Conservation (phyloP, 2,113 vertebrate species). For the Perca schrenkii region DNA sequence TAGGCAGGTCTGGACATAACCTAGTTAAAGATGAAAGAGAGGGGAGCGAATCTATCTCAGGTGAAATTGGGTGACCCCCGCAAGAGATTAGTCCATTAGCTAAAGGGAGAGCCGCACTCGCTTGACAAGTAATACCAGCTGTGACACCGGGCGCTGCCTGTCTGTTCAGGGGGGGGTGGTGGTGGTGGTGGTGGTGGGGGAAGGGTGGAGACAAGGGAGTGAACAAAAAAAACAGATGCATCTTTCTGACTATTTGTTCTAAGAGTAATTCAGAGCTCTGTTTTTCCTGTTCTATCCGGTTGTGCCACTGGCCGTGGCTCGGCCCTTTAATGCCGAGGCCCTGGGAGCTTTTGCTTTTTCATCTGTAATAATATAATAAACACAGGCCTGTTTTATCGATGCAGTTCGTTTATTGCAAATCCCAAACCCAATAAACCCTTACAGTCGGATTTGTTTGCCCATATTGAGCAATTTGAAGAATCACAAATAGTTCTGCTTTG, state of each 20-base stretch:
- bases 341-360: constrained; percentile 30
- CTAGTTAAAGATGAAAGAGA: constrained; percentile 67
- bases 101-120: constrained; percentile 75
- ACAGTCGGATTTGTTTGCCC: constrained; percentile 13
- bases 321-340: constrained; percentile 19
- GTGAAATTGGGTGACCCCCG: constrained; percentile 75
- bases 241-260: constrained; percentile 69
- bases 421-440: constrained; percentile 45
- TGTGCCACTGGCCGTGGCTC: constrained; percentile 6
- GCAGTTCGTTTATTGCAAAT: constrained; percentile 53
- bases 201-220: constrained; percentile 63
- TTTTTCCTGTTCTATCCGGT: constrained; percentile 37
- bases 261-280: constrained; percentile 45
- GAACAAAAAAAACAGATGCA: constrained; percentile 83
- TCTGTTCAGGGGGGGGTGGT: constrained; percentile 51
- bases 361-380: constrained; percentile 61
- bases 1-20: constrained; percentile 57
- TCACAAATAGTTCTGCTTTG: neutral
- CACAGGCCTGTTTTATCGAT: constrained; percentile 45
- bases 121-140: constrained; percentile 82
- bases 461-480: constrained; percentile 24
- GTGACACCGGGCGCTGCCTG: constrained; percentile 74
- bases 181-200: constrained; percentile 59
- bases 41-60: constrained; percentile 68
- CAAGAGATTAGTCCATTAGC: constrained; percentile 80